These are phyloP conservation scores for Nebria brevicollis DNA, from an alignment of 2,888 invertebrate species.

Conservation along the genomic window DNA sequence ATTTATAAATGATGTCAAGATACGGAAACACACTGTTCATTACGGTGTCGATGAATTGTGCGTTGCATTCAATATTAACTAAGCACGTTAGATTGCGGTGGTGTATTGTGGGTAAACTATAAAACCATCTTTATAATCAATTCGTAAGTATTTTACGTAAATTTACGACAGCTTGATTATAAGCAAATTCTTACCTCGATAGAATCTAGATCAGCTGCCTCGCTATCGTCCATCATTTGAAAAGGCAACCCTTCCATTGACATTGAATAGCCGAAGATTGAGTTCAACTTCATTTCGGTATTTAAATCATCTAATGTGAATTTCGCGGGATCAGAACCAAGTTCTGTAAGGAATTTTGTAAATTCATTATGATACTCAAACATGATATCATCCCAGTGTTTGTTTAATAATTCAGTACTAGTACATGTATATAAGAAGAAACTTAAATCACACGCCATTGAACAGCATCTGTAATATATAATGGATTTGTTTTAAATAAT, in stretches of 20 bases:
- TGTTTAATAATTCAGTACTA: slow-evolving; percentile 66
- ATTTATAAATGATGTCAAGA: no score
- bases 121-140: no score
- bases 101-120: no score
- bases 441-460: slow-evolving; percentile 69
- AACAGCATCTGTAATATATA: slow-evolving; percentile 62
- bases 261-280: slow-evolving; percentile 69
- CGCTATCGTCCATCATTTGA: slow-evolving; percentile 67
- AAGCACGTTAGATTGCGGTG: no score
- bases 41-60: no score
- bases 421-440: slow-evolving; percentile 75
- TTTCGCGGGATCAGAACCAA: slow-evolving; percentile 71
- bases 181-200: slow-evolving; percentile 61
- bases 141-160: no score
- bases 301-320: slow-evolving; percentile 66
- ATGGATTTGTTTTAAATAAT: not conserved
- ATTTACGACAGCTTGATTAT: not conserved
- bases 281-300: slow-evolving; percentile 68
- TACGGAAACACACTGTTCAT: no score
- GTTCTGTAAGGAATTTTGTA: slow-evolving; percentile 64
- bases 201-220: slow-evolving; percentile 68
- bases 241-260: slow-evolving; percentile 71
- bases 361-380: slow-evolving; percentile 71
- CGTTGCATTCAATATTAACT: no score
- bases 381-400: slow-evolving; percentile 70